Base-by-base conservation (phyloP, 92 coral and sea anemone species). In the Palythoa heliodiscus region DNA sequence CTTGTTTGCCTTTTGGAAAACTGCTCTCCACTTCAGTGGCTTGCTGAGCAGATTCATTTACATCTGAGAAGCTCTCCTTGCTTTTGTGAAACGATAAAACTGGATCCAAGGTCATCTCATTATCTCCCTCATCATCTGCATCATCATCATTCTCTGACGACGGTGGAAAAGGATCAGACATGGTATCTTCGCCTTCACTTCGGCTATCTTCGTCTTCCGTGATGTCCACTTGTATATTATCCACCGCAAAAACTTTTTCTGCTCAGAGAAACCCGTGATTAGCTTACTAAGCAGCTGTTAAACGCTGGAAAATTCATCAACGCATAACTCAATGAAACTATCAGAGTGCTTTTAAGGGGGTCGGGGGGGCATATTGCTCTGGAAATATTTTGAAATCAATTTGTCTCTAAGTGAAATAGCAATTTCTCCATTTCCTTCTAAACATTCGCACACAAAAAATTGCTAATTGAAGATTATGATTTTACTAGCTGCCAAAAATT, bases 61-160 rank as follows among this genome's bases (percentile, higher is more conserved):
- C 73, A 66, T 80, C 74, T 64, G 84, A 14, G 19, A 67, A 20
- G 43, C 39, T 68, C 40, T 66, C 60, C 47, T 69, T 25, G 73
- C 73, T 69, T 13, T 69, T 25, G 47, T 69, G 73, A 69, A 80
- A 64, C 47, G 74, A 66, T 75, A 40, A 0, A 23, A 50, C 61
- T 23, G 64, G 74, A 35, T 80, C 84, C 20, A 23, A 4, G 7
- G 40, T 52, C 37, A 4, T 64, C n/a, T 80, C 74, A 11, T 80
- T 24, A 2, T 80, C 74, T 23, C 39, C 19, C 10, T 80, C 84
- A 80, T 80, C 74, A n/a, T 64, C 73, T 20, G 73, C 81, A 25
- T 76, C 66, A 23, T 76, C 81, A 37, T 6, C 52, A 78, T 7
- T 43, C 4, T 43, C 73, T 25, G 81, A 76, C 25, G 39, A 64